Evolutionary conservation across 2,113 vertebrate species (phyloP), one percentile per base, ranked within the genome.

Genomic region (Xyliphius kryptos): DNA sequence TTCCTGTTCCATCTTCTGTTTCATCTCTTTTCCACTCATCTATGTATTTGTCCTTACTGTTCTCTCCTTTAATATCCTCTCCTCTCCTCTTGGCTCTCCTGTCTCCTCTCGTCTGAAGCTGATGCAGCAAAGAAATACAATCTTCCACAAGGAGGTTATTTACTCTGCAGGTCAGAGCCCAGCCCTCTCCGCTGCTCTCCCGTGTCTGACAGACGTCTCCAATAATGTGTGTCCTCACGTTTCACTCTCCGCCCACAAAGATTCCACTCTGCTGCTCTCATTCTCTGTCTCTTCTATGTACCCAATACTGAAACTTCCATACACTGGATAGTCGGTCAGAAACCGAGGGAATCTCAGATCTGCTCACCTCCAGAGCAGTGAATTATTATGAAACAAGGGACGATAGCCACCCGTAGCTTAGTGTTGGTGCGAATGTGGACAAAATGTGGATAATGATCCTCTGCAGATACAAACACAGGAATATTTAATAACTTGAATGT

Each of bases 61-160:
- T n/a, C n/a, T n/a, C n/a, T n/a, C n/a, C n/a, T n/a, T n/a, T n/a
- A n/a, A n/a, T n/a, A n/a, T n/a, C n/a, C n/a, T n/a, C n/a, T n/a
- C n/a, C n/a, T n/a, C n/a, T n/a, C n/a, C n/a, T n/a, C n/a, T n/a
- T n/a, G n/a, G n/a, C n/a, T n/a, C n/a, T n/a, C n/a, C n/a, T n/a
- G n/a, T n/a, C n/a, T 6, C 20, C n/a, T 16, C 6, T 14, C 14
- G 13, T 26, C 12, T 37, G 10, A 11, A 46, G 7, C 56, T 53
- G 16, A 50, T 16, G 56, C 57, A 69, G 55, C 11, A 40, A 15
- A 17, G 61, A 48, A 64, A 72, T 46, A 37, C 53, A 59, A 75
- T 75, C 68, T 66, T 66, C 41, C 22, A 75, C 16, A 65, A 75
- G 73, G 70, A 77, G 71, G 65, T 67, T 49, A 73, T 77, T 73